A percentile compares a stretch with the other conserved stretches of the same genome.
These are phyloP conservation scores for Malurus elegans DNA, from an alignment of 2,113 vertebrate genomes.

Conservation along the genomic window DNA sequence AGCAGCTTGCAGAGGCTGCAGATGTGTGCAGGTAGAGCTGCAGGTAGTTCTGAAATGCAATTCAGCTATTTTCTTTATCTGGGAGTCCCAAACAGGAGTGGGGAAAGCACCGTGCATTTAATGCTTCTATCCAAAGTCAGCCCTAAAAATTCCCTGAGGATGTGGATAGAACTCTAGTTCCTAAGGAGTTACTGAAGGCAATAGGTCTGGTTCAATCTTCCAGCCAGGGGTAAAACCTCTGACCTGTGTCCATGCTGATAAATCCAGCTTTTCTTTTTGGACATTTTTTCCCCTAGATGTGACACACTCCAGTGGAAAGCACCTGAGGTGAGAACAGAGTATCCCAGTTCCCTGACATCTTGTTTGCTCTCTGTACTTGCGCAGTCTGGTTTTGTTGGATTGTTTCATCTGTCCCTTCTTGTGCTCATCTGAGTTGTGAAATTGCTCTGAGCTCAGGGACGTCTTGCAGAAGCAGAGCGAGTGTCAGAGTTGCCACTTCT, in stretches of 20 bases:
- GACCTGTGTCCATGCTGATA: background rate
- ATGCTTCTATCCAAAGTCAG: background rate
- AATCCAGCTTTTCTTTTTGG: background rate
- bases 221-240: background rate
- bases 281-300: background rate
- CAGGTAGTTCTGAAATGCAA: background rate
- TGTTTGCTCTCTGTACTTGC: background rate
- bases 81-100: background rate
- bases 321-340: background rate
- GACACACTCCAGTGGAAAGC: background rate
- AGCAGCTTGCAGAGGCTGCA: background rate
- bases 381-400: background rate
- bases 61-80: background rate
- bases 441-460: background rate
- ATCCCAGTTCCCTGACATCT: background rate
- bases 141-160: background rate
- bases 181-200: background rate
- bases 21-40: background rate
- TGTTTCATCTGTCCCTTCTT: background rate
- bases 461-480: background rate
- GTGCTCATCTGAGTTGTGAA: background rate
- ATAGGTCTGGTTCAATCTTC: background rate
- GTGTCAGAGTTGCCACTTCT: background rate
- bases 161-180: background rate
- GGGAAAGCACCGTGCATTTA: background rate